Percentiles rank a stretch among this genome's conserved stretches.
Evolutionary conservation across 2,113 vertebrate genomes (phyloP).

Genomic region (Atrichornis clamosus): DNA sequence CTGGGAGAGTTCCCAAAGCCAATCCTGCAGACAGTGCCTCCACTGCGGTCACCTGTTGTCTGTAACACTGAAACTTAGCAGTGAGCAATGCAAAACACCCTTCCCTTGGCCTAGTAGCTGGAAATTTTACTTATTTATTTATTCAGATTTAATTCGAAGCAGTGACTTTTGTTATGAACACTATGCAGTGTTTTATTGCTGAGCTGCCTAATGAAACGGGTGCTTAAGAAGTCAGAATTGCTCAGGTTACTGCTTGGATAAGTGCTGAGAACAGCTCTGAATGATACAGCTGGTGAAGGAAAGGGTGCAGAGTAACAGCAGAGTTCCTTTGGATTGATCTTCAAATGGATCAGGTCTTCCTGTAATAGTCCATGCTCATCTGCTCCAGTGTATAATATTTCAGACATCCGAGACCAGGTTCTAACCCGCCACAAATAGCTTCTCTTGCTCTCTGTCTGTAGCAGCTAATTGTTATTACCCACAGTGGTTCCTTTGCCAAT

Average conservation of each 20-base stretch:
- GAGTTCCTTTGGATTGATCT: constrained; percentile 4
- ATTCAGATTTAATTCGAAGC: constrained; percentile 3
- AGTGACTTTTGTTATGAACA: not conserved
- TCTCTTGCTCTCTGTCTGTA: constrained; percentile 12
- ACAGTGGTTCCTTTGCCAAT: not conserved
- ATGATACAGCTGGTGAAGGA: not conserved
- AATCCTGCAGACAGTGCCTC: not conserved
- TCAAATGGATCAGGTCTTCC: constrained; percentile 17
- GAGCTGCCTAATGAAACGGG: constrained; percentile 13
- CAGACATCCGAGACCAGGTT: constrained; percentile 39
- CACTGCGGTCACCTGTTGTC: not conserved
- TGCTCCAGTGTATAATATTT: not conserved
- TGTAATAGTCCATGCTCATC: not conserved
- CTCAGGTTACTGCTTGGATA: constrained; percentile 22
- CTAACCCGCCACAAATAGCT: not conserved
- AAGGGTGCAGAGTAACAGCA: constrained; percentile 41
- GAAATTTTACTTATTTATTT: not conserved
- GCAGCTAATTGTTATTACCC: constrained; percentile 19
- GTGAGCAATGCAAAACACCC: not conserved
- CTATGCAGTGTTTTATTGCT: not conserved
- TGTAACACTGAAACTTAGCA: not conserved
- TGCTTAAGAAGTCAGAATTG: constrained; percentile 34
- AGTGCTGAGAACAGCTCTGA: not conserved
- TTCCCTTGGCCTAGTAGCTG: not conserved
- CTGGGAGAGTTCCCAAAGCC: not conserved